Evolutionary conservation across 2,797 vertebrate genomes (phyloP), one percentile per base, ranked within the genome.

Genomic region (Lacerta viridis): DNA sequence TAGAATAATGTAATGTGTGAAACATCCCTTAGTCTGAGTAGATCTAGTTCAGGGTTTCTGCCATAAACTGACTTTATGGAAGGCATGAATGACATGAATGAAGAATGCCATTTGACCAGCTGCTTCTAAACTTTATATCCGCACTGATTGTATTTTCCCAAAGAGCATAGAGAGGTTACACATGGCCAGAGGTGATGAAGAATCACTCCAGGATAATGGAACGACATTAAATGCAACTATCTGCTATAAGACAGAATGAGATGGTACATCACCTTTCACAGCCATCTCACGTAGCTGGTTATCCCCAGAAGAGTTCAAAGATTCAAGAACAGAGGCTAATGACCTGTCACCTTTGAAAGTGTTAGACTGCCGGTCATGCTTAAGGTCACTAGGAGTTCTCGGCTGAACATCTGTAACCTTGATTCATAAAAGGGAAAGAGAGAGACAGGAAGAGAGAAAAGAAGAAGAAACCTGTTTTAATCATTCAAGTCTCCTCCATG

Each of bases 51-150:
- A 79, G 13, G 66, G 13, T 90, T 46, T 90, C 71, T 90, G n/a
- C 69, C 88, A 78, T 43, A 55, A 90, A 41, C 1, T 76, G 55
- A 18, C 13, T 1, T 43, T 88, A 33, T 29, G 90, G 75, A 82
- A 66, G 87, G 27, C n/a, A 25, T 33, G 29, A 66, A 15, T 59
- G 75, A 17, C 36, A n/a, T 36, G 50, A 91, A 86, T 88, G n/a
- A 78, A 90, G 74, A 74, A 79, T 59, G 2, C 17, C 79, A 55
- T 9, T 77, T 43, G 11, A 71, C 78, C 64, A 89, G 13, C 36
- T 84, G 87, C 15, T 93, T 94, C 88, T 93, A 94, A 94, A 84
- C 29, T 89, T 89, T 41, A 29, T 79, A 83, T 18, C 39, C 72
- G 4, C n/a, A 72, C 66, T n/a, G 27, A 11, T 81, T 46, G 64